A percentile compares a stretch with the other conserved stretches of the same genome.
phyloP scores from a whole-genome alignment of 2,797 vertebrate species.

The Sandelia bainsii region DNA sequence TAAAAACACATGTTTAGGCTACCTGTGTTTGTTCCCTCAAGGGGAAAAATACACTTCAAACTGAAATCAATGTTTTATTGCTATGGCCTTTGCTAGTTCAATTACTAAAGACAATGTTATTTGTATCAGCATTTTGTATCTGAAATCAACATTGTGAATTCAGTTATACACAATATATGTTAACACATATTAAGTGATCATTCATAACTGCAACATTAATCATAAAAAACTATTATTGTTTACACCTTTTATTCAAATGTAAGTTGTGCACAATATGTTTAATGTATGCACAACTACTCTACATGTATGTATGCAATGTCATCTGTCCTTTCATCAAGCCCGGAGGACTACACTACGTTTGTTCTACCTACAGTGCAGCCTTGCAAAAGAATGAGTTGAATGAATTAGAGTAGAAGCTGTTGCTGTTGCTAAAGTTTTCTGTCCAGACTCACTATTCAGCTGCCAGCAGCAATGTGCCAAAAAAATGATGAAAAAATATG shows the following conservation, averaged over 20 bases:
- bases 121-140: no score
- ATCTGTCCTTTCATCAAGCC: slow-evolving; percentile 51
- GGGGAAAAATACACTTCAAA: slow-evolving; percentile 1
- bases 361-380: slow-evolving; percentile 41
- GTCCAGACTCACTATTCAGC: slow-evolving; percentile 46
- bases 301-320: slow-evolving; percentile 28
- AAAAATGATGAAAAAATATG: slow-evolving; percentile 16
- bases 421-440: slow-evolving; percentile 51
- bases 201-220: neutral
- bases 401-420: slow-evolving; percentile 82
- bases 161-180: neutral
- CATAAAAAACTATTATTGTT: no score
- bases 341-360: slow-evolving; percentile 48
- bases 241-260: neutral
- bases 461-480: slow-evolving; percentile 36
- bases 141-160: neutral
- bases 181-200: no score
- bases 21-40: slow-evolving; percentile 9
- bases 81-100: no score
- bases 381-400: slow-evolving; percentile 43
- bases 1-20: slow-evolving; percentile 6
- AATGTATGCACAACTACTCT: slow-evolving; percentile 10
- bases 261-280: slow-evolving; percentile 33
- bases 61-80: neutral
- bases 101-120: no score